Base-by-base conservation (phyloP, 2,888 invertebrate species). In the Cyaniris semiargus region DNA sequence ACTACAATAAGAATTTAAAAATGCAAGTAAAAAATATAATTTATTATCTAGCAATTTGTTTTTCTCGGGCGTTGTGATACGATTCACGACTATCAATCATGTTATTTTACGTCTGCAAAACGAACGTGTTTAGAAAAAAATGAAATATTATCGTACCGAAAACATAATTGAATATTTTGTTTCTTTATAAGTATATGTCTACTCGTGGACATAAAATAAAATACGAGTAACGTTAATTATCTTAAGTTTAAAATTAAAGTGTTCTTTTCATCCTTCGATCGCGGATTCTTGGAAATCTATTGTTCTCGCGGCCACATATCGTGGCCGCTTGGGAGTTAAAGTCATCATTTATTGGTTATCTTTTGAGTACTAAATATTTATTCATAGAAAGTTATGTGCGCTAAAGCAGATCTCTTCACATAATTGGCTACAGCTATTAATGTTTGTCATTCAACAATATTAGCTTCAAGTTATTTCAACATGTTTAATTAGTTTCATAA, bases 31-130 rank as follows among this genome's bases (percentile, higher is more conserved):
- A 74, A 72, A 74, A 23, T 48, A 53, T 74, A 74, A 74, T 74
- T 74, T 74, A 74, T 74, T 53, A 23, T 74, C 27, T 74, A 74
- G 74, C 23, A 8, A 48, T 74, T 74, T 74, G 74, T 74, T 74
- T 6, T 18, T 53, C 53, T 8, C 48, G n/a, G 53, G 18, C 53
- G 74, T 3, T 27, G 38, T 72, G 72, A 72, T 66, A 66, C 66
- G 66, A 66, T 66, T 66, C 66, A 66, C 66, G 66, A 66, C 72
- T 77, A 81, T 81, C 79, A 78, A 80, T 81, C 78, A 80, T 79
- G 72, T 60, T 70, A 60, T 21, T 66, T 74, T 78, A 76, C 79
- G 82, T 81, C 76, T 80, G 78, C 76, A 81, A 81, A 83, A 82
- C 82, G 79, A 82, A 83, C 79, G 23, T 72, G 77, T 77, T 53